Percentiles rank a stretch among this genome's conserved stretches.
These are phyloP conservation scores for Echiichthys vipera DNA, from an alignment of 2,797 vertebrate genomes.

Conservation along the genomic window DNA sequence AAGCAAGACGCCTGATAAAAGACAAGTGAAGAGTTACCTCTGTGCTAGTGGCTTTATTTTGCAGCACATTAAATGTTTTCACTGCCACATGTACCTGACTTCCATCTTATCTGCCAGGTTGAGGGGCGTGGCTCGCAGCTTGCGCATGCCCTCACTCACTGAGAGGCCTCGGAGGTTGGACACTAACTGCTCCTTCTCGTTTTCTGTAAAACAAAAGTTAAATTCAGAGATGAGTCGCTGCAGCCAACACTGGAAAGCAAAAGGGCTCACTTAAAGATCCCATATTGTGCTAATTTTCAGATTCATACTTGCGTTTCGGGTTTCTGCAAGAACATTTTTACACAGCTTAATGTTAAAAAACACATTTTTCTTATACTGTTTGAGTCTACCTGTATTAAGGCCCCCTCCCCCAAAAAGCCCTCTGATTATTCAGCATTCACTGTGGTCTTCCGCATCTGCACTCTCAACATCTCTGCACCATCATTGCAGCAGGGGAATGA, in stretches of 20 bases:
- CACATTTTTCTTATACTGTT: too few species aligned
- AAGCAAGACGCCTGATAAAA: constrained; percentile 49
- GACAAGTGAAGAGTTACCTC: not conserved
- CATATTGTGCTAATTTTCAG: too few species aligned
- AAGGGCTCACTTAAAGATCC: too few species aligned
- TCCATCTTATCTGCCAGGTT: constrained; percentile 84
- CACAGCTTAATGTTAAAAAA: too few species aligned
- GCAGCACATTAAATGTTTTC: not conserved
- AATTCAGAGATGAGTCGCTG: not conserved
- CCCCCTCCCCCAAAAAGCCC: too few species aligned
- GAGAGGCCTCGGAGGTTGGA: constrained; percentile 82
- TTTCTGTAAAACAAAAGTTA: constrained; percentile 40
- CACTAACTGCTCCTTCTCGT: constrained; percentile 73
- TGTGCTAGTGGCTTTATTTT: not conserved
- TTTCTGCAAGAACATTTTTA: too few species aligned
- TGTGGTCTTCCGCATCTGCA: too few species aligned
- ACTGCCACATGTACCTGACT: constrained; percentile 77
- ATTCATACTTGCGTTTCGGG: too few species aligned
- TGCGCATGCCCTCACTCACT: constrained; percentile 65
- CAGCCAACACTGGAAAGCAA: not conserved
- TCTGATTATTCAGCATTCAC: too few species aligned
- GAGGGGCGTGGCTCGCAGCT: constrained; percentile 83
- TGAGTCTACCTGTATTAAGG: too few species aligned
- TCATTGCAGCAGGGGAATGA: too few species aligned
- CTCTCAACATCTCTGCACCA: too few species aligned